Base-by-base conservation (phyloP, 2,888 invertebrate genomes). In the Altica lythri region DNA sequence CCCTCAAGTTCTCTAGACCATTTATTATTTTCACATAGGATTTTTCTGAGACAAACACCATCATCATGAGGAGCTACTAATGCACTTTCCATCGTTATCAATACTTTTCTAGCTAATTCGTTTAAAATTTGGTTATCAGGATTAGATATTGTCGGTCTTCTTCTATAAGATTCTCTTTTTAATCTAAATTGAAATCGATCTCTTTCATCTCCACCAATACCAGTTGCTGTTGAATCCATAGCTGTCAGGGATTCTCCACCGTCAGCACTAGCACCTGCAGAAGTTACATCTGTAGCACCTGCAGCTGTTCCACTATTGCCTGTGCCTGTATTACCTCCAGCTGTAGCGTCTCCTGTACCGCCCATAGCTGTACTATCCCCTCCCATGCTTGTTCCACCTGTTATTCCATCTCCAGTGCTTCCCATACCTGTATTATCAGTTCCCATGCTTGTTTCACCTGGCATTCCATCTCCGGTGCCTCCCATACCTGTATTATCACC, bases 11-110 rank as follows among this genome's bases (percentile, higher is more conserved):
- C 74, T 54, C 84, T 80, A 0, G 86, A 85, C 62, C 78, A 80
- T 63, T 79, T 83, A 68, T 88, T 89, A 43, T 86, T 86, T 38
- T 85, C 79, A 68, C 90, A 90, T 16, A 90, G 73, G 1, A 80
- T 75, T 57, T 83, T 79, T 38, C 84, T 80, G 25, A 89, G 73
- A 67, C 89, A 89, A 14, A 81, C 69, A 53, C 81, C 76, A 64
- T 80, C 54, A 75, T 84, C 77, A 65, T 72, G 66, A 35, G 81
- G 65, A 63, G 85, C 75, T 48, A 80, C 64, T 68, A 80, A 49
- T 64, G 83, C 78, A 62, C 82, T 75, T 65, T 85, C 84, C 25
- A 84, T 81, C 2, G 83, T 81, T 17, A 76, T 72, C 18, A 84
- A 60, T 1, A 83, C 78, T 44, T 79, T 75, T 60, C 79, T 77